Conservation (phyloP, 2,888 invertebrate genomes). For the Acronicta alni region DNA sequence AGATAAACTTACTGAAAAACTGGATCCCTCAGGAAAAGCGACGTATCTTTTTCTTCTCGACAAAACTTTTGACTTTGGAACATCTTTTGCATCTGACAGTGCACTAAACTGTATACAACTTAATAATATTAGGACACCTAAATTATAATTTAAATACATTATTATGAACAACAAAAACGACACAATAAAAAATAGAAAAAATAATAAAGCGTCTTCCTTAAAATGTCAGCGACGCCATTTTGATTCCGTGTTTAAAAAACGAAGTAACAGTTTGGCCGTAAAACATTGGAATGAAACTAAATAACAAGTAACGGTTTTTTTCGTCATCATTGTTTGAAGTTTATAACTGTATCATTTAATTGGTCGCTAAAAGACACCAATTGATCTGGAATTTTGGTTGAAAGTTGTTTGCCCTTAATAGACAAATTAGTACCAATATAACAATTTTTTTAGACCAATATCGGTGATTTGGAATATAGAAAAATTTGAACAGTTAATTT, state of each 20-base stretch:
- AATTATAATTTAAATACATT: constrained; percentile 49
- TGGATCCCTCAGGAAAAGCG: constrained; percentile 92
- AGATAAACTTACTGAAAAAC: constrained; percentile 90
- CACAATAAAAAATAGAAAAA: neutral
- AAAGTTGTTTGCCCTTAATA: constrained; percentile 27
- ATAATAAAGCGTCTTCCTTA: neutral
- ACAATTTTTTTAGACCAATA: neutral
- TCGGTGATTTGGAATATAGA: no score
- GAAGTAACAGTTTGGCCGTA: neutral
- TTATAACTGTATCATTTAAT: constrained; percentile 42
- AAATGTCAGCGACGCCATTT: neutral
- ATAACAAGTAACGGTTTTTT: constrained; percentile 29
- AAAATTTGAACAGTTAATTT: no score
- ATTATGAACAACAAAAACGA: neutral
- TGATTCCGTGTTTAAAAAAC: neutral
- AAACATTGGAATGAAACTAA: constrained; percentile 25
- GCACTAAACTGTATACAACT: constrained; percentile 55
- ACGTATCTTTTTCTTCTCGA: constrained; percentile 90
- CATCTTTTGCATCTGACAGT: constrained; percentile 32
- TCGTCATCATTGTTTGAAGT: constrained; percentile 27
- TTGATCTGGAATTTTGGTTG: constrained; percentile 2
- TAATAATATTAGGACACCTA: constrained; percentile 40
- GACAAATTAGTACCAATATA: constrained; percentile 39
- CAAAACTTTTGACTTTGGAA: constrained; percentile 72
- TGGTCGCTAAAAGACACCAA: constrained; percentile 39